Base-by-base conservation (phyloP, 1,140 invertebrate species). In the Panulirus ornatus region DNA sequence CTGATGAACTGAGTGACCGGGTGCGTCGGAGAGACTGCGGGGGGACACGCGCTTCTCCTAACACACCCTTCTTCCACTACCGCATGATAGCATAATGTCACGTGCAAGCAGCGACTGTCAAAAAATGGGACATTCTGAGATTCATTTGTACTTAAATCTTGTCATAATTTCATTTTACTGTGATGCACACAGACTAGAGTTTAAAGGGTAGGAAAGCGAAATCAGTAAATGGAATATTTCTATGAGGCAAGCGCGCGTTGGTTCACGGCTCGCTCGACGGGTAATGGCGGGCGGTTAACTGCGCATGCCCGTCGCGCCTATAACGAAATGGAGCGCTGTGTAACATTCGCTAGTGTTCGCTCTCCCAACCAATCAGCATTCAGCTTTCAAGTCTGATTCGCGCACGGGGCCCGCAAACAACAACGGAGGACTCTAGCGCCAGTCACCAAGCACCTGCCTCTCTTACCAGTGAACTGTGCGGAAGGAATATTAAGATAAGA, bases 271-370 rank as follows among this genome's bases (percentile, higher is more conserved):
- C 27, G 40, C 38, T 79, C 30, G 76, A 22, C 38, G n/a, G 66
- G 85, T 71, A 89, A 83, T 89, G 88, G 88, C 88, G 88, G 88
- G 30, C 47, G 79, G 34, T 22, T 40, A 44, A 89, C 66, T 91
- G 90, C 90, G 90, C 90, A 87, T 90, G 88, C 88, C 76, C 78
- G 90, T 85, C 90, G 84, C 84, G 84, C 90, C 90, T 91, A 91
- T 91, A 91, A 91, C 90, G 90, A 91, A 91, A 91, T 86, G 84
- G 90, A 91, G 90, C 90, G 84, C 84, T 86, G 70, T 44, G 90
- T 79, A 81, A 91, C 84, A 91, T 91, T 91, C 90, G 90, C 90
- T 91, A 91, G 90, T 86, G 84, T 82, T 86, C 84, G 78, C 84
- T 91, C 90, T 82, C 34, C 66, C 78, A 47, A 87, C 90, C 90